phyloP scores from a whole-genome alignment of 2,113 vertebrate species.

The Xerus inauris region DNA sequence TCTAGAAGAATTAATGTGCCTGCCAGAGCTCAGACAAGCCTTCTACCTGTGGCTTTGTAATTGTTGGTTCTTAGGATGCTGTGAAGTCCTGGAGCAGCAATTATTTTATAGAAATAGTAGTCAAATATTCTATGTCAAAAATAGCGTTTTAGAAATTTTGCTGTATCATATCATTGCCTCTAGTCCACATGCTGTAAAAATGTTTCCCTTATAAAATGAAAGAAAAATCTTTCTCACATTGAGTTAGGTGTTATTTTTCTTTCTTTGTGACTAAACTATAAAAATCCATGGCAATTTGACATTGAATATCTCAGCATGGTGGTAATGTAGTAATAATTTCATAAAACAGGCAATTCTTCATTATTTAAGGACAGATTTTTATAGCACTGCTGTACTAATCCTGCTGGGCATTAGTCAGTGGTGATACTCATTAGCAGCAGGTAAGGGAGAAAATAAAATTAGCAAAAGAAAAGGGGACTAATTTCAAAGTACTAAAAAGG shows the following conservation, averaged over 20 bases:
- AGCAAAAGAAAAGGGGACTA: neutral
- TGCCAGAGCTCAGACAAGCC: neutral
- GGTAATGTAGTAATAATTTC: constrained; percentile 53
- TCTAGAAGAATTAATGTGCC: neutral
- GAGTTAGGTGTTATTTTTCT: constrained; percentile 25
- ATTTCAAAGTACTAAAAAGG: constrained; percentile 17
- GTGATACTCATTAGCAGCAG: constrained; percentile 40
- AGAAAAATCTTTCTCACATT: constrained; percentile 7
- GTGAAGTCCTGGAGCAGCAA: neutral
- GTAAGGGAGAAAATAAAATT: constrained; percentile 34
- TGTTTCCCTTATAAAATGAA: constrained; percentile 4
- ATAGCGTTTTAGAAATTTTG: neutral
- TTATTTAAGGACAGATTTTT: constrained; percentile 54
- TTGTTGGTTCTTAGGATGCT: neutral
- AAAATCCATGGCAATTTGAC: constrained; percentile 1
- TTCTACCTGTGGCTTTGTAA: neutral
- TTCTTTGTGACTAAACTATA: constrained; percentile 21
- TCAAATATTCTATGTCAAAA: constrained; percentile 32
- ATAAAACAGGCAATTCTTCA: constrained; percentile 18
- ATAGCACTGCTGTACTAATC: neutral
- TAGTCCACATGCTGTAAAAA: neutral
- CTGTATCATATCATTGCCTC: neutral
- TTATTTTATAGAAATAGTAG: constrained; percentile 16
- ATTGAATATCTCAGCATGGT: constrained; percentile 46
- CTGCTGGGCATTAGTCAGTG: constrained; percentile 29